Evolutionary conservation across 2,797 vertebrate genomes (phyloP).

Genomic region (Hylomyscus alleni): DNA sequence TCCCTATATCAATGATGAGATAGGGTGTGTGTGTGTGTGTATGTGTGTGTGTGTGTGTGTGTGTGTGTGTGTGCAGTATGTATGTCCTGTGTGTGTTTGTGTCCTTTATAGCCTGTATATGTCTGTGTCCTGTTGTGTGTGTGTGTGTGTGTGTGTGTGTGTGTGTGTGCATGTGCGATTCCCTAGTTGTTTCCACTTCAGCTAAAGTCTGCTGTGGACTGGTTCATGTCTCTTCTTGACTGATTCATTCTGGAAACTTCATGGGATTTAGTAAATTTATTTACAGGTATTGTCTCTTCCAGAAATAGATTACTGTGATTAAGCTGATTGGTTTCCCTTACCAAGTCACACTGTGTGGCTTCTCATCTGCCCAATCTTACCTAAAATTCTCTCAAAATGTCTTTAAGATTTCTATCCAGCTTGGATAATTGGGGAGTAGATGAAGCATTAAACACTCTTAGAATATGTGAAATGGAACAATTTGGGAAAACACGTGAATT

Average conservation of each 20-base stretch:
- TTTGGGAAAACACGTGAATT: conserved; percentile 10
- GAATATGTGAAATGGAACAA: not conserved
- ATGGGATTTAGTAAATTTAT: not conserved
- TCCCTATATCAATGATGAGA: not conserved
- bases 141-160: too few species aligned
- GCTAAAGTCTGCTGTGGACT: not conserved
- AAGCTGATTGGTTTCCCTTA: not conserved
- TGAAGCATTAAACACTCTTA: not conserved
- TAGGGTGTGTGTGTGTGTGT: not conserved
- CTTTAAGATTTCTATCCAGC: not conserved
- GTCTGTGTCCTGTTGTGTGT: too few species aligned
- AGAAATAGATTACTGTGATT: not conserved
- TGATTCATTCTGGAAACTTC: not conserved
- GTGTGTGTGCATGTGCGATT: not conserved
- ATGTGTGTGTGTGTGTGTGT: too few species aligned
- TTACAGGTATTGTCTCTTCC: not conserved
- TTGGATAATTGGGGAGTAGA: not conserved
- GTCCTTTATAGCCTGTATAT: too few species aligned
- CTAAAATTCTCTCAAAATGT: not conserved
- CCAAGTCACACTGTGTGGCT: not conserved
- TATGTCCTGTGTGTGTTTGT: too few species aligned
- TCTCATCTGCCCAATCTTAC: not conserved
- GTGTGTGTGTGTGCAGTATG: too few species aligned
- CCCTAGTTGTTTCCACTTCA: not conserved
- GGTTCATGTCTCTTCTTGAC: not conserved